Percentiles rank a stretch among this genome's conserved stretches.
phyloP scores from a whole-genome alignment of 1,140 invertebrate species.

The Drosophila hydei region DNA sequence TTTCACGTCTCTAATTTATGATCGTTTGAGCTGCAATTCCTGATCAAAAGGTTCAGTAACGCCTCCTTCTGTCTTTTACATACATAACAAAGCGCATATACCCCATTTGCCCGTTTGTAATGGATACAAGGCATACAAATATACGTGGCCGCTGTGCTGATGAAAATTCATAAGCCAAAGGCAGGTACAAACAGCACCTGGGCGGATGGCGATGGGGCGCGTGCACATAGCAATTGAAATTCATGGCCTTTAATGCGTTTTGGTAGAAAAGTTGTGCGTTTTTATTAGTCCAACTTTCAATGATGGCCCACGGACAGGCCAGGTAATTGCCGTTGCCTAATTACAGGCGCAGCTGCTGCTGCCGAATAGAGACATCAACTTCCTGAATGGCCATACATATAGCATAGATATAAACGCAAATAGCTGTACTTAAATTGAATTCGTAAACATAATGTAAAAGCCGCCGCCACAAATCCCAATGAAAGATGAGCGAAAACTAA shows the following conservation, averaged over 20 bases:
- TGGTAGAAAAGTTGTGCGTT: constrained; percentile 21
- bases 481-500: constrained; percentile 12
- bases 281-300: constrained; percentile 39
- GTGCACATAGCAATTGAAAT: constrained; percentile 64
- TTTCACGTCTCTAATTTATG: too few species aligned
- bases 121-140: constrained; percentile 49
- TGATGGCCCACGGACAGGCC: constrained; percentile 5
- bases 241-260: constrained; percentile 53
- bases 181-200: neutral
- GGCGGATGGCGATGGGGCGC: neutral
- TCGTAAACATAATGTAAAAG: constrained; percentile 2
- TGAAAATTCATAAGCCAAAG: constrained; percentile 71
- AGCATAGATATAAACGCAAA: constrained; percentile 2
- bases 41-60: too few species aligned
- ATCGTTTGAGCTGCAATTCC: too few species aligned
- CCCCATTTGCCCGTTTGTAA: too few species aligned
- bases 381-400: neutral
- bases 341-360: constrained; percentile 47
- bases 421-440: constrained; percentile 10
- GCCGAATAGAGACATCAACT: neutral
- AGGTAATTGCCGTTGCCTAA: constrained; percentile 43
- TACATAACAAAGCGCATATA: too few species aligned
- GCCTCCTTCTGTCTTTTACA: too few species aligned
- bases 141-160: constrained; percentile 41
- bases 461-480: constrained; percentile 11